These are phyloP conservation scores for Varecia variegata DNA, from an alignment of 2,797 vertebrate genomes.

Conservation along the genomic window DNA sequence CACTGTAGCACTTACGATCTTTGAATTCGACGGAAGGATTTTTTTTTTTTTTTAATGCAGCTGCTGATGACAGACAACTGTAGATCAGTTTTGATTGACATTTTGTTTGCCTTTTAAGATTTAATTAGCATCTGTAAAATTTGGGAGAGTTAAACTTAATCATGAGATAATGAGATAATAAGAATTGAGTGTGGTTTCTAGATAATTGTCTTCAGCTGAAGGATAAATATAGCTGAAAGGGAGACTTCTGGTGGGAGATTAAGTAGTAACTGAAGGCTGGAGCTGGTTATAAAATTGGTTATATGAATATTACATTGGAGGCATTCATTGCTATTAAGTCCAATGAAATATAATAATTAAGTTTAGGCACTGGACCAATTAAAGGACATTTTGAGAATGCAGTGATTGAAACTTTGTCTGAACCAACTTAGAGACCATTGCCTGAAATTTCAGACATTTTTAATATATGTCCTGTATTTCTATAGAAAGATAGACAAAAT, in stretches of 20 bases:
- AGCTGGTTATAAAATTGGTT: not conserved
- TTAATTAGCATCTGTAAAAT: conserved; percentile 60
- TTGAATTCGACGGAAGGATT: not conserved
- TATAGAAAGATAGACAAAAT: not conserved
- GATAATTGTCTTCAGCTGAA: not conserved
- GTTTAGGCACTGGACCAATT: not conserved
- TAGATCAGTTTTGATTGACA: conserved; percentile 33
- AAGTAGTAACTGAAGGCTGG: not conserved
- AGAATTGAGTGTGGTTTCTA: not conserved
- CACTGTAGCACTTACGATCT: not conserved
- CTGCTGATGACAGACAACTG: not conserved
- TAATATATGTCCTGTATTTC: not conserved
- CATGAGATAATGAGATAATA: conserved; percentile 42
- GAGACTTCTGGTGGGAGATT: not conserved
- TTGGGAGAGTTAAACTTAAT: conserved; percentile 33
- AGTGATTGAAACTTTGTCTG: not conserved
- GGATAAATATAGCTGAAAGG: not conserved
- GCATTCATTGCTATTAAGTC: not conserved
- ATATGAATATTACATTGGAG: not conserved
- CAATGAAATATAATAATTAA: not conserved
- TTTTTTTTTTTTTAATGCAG: not conserved
- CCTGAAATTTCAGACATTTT: not conserved
- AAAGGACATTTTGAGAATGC: not conserved
- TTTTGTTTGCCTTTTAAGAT: conserved; percentile 42
- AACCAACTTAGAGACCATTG: not conserved